Conservation (phyloP, 2,888 invertebrate genomes). For the Dilophus febrilis region DNA sequence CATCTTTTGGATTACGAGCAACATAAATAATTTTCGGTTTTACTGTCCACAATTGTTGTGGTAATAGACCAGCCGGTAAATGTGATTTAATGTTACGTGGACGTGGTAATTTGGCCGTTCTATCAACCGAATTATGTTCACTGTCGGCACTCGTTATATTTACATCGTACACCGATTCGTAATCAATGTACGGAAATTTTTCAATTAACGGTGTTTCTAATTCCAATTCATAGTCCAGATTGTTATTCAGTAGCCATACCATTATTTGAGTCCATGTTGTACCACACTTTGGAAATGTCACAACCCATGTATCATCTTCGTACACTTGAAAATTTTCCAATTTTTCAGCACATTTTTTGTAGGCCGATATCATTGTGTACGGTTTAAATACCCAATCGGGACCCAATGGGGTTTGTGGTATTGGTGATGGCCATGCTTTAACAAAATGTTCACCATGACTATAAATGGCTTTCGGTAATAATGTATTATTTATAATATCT, state of each 20-base stretch:
- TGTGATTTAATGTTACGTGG: slow-evolving; percentile 5
- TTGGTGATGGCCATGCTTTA: background rate
- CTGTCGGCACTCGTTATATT: too few species aligned
- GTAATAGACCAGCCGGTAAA: slow-evolving; percentile 1
- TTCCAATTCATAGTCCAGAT: slow-evolving; percentile 8
- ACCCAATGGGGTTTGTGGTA: background rate
- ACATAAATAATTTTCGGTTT: too few species aligned
- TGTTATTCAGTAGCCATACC: slow-evolving; percentile 6
- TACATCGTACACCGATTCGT: too few species aligned
- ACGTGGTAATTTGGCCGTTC: background rate
- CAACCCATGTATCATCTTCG: background rate
- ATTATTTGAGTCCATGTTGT: slow-evolving; percentile 10
- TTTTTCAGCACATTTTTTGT: background rate
- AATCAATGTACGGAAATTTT: too few species aligned
- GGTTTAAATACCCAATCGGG: background rate
- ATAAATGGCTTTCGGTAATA: background rate
- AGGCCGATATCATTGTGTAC: background rate
- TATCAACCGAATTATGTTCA: background rate
- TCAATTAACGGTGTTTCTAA: background rate
- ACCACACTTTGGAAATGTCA: slow-evolving; percentile 1
- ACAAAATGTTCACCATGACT: background rate
- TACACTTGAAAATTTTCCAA: background rate
- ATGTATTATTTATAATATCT: background rate
- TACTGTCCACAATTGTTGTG: background rate
- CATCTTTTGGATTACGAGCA: slow-evolving; percentile 42